phyloP scores from a whole-genome alignment of 1,140 invertebrate species.

The Scaptomyza pallida region DNA sequence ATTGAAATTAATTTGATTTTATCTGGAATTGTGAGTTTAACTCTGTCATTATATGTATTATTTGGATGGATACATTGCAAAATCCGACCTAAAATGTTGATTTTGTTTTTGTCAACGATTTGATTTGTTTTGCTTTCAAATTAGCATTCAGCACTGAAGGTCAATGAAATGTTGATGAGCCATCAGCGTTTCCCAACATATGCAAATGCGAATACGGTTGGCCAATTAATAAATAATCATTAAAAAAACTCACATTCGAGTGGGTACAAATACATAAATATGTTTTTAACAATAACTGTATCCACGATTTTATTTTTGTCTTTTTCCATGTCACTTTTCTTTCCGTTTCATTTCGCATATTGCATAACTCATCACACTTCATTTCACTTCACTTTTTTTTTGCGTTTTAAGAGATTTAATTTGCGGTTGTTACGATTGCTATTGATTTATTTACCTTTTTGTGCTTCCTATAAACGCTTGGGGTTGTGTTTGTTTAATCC shows the following conservation, averaged over 20 bases:
- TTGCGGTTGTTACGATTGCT: conserved; percentile 16
- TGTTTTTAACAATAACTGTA: conserved; percentile 13
- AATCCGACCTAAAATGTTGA: conserved; percentile 24
- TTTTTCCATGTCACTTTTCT: conserved; percentile 44
- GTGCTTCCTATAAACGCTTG: conserved; percentile 73
- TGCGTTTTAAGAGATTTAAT: too few species aligned
- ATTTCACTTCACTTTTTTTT: conserved; percentile 68
- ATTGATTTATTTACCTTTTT: conserved; percentile 60
- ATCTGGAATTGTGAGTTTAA: not conserved
- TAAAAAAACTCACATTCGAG: not conserved
- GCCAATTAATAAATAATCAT: conserved; percentile 29
- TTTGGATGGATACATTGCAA: conserved; percentile 20
- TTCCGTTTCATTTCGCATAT: conserved; percentile 38
- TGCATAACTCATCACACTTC: conserved; percentile 67
- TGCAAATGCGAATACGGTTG: conserved; percentile 47
- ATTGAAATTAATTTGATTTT: conserved; percentile 20
- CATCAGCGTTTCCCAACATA: conserved; percentile 57
- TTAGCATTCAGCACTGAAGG: conserved; percentile 67
- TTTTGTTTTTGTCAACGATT: conserved; percentile 28
- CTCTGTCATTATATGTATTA: not conserved
- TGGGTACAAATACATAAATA: not conserved
- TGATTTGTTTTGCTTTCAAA: conserved; percentile 59
- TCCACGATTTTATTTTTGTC: conserved; percentile 21
- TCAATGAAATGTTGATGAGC: conserved; percentile 69
- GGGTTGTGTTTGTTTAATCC: conserved; percentile 52